Percentiles rank a stretch among this genome's conserved stretches.
These are phyloP conservation scores for Epinephelus malabaricus DNA, from an alignment of 2,797 vertebrate species.

Conservation along the genomic window DNA sequence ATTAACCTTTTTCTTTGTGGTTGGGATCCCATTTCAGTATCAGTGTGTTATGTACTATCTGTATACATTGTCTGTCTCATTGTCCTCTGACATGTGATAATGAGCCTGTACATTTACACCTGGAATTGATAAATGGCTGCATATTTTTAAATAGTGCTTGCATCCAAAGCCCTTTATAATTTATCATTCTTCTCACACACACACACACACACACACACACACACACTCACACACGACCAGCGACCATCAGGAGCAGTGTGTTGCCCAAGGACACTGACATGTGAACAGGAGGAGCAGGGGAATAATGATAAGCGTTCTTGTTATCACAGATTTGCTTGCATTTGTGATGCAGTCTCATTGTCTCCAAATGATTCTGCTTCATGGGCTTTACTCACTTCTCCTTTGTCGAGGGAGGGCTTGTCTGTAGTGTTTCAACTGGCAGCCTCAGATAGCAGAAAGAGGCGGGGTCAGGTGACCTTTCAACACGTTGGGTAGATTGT, in stretches of 20 bases:
- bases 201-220: not conserved
- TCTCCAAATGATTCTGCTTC: not conserved
- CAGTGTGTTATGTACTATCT: not conserved
- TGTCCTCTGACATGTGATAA: not conserved
- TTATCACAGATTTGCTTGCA: not conserved
- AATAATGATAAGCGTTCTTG: not conserved
- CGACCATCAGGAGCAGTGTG: not conserved
- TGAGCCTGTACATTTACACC: not conserved
- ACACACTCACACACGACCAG: not conserved
- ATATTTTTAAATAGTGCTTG: not conserved
- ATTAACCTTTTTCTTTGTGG: not conserved
- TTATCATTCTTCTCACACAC: not conserved
- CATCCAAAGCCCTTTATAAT: not conserved
- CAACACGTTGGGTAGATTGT: not conserved
- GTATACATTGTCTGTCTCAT: not conserved
- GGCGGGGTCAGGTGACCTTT: not conserved
- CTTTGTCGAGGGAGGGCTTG: not conserved
- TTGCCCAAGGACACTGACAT: not conserved
- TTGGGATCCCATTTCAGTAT: not conserved
- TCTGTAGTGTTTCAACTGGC: conserved; percentile 2
- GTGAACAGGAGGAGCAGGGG: not conserved
- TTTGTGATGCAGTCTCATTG: not conserved
- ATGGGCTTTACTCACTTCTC: not conserved
- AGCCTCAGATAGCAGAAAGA: conserved; percentile 1
- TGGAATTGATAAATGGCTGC: not conserved